Evolutionary conservation across 2,888 invertebrate genomes (phyloP).

Genomic region (Ceraclea dissimilis): DNA sequence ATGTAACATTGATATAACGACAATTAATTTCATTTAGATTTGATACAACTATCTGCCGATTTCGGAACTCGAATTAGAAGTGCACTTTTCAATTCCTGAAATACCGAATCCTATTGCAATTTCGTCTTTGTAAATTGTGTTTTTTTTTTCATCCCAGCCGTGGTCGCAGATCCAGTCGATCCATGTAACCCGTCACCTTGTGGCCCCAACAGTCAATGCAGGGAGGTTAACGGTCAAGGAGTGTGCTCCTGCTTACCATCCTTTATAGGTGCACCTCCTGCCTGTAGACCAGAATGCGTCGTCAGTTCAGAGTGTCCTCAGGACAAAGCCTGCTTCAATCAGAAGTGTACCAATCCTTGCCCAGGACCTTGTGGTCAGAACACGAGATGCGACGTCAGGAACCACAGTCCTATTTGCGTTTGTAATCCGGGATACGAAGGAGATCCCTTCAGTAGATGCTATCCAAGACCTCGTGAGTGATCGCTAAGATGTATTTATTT

Average conservation of each 20-base stretch:
- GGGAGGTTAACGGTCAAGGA: conserved; percentile 61
- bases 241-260: conserved; percentile 67
- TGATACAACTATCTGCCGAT: too few relatives aligned
- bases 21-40: too few relatives aligned
- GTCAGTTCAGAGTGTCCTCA: conserved; percentile 67
- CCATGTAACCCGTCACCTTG: too few relatives aligned
- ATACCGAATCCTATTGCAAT: too few relatives aligned
- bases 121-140: too few relatives aligned
- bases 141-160: conserved; percentile 31
- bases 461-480: conserved; percentile 43
- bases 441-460: conserved; percentile 63
- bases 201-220: too few relatives aligned
- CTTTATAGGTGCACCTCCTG: conserved; percentile 66
- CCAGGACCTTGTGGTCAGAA: conserved; percentile 61
- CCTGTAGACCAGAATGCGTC: conserved; percentile 74
- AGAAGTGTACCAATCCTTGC: conserved; percentile 74
- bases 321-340: conserved; percentile 65
- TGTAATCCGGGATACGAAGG: conserved; percentile 56
- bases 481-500: too few relatives aligned
- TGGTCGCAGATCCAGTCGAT: too few relatives aligned
- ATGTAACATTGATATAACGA: too few relatives aligned
- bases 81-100: background rate
- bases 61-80: conserved; percentile 32
- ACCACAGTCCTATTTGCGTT: conserved; percentile 73
- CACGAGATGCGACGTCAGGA: conserved; percentile 63